phyloP scores from a whole-genome alignment of 1,140 invertebrate genomes.

The Myzus persicae region DNA sequence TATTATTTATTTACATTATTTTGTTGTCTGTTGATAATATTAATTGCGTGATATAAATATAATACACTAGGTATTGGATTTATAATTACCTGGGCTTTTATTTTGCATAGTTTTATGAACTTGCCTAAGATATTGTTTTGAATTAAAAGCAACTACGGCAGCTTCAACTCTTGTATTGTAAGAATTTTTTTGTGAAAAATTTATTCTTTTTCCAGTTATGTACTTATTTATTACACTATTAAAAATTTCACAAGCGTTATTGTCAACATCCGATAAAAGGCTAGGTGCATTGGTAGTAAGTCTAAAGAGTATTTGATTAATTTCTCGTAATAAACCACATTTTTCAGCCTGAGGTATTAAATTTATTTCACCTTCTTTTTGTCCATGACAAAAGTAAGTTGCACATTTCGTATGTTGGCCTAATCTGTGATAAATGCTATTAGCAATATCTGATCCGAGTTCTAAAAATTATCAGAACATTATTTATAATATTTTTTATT shows the following conservation, averaged over 20 bases:
- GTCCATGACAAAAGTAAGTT: not conserved
- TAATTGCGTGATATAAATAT: too few relatives aligned
- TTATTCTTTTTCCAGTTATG: slow-evolving; percentile 11
- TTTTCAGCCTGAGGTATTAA: not conserved
- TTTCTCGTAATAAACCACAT: not conserved
- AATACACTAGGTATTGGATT: not conserved
- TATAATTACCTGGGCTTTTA: not conserved
- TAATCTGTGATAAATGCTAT: slow-evolving; percentile 29
- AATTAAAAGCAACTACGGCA: slow-evolving; percentile 10
- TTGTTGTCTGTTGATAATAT: too few relatives aligned
- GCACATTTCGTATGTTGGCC: not conserved
- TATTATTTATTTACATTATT: too few relatives aligned
- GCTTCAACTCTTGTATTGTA: not conserved
- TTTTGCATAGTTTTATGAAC: not conserved
- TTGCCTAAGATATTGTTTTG: not conserved
- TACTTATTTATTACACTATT: slow-evolving; percentile 13
- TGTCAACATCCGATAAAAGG: not conserved
- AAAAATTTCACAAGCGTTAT: not conserved
- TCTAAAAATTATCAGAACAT: not conserved
- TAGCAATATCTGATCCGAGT: not conserved
- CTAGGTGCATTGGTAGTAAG: not conserved
- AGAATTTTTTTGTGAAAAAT: slow-evolving; percentile 15
- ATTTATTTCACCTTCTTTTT: slow-evolving; percentile 1
- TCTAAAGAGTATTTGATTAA: not conserved
- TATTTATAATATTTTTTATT: not conserved